Evolutionary conservation across 2,113 vertebrate genomes (phyloP).

Genomic region (Callipepla squamata): DNA sequence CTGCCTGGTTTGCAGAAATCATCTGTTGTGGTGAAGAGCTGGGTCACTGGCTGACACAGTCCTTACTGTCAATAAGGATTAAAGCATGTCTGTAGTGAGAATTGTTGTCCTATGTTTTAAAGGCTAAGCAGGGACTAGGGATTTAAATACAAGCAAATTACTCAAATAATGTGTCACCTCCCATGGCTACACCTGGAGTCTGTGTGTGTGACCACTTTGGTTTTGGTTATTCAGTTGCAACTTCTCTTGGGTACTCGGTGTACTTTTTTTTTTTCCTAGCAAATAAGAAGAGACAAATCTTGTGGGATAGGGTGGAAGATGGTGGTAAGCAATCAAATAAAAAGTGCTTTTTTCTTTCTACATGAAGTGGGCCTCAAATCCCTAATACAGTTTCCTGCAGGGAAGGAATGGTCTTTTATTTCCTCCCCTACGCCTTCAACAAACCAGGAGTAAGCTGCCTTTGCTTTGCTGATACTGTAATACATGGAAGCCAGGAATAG

Average conservation of each 20-base stretch:
- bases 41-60: background rate
- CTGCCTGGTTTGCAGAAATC: background rate
- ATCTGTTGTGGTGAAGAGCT: background rate
- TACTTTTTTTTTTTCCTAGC: background rate
- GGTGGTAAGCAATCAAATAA: background rate
- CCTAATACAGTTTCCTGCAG: background rate
- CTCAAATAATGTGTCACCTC: background rate
- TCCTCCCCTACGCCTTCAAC: background rate
- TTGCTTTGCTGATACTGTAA: background rate
- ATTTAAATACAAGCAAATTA: background rate
- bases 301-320: background rate
- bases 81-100: background rate
- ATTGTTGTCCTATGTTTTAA: rapidly evolving
- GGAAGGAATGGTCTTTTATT: background rate
- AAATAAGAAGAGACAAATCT: background rate
- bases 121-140: background rate
- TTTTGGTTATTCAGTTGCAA: background rate
- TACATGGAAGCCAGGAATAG: background rate
- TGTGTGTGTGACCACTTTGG: background rate
- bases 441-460: background rate
- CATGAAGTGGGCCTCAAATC: background rate
- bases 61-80: background rate
- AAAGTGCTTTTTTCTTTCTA: background rate
- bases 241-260: background rate
- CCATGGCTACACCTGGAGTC: background rate